Base-by-base conservation (phyloP, 2,797 vertebrate species). In the Novumbra hubbsi region DNA sequence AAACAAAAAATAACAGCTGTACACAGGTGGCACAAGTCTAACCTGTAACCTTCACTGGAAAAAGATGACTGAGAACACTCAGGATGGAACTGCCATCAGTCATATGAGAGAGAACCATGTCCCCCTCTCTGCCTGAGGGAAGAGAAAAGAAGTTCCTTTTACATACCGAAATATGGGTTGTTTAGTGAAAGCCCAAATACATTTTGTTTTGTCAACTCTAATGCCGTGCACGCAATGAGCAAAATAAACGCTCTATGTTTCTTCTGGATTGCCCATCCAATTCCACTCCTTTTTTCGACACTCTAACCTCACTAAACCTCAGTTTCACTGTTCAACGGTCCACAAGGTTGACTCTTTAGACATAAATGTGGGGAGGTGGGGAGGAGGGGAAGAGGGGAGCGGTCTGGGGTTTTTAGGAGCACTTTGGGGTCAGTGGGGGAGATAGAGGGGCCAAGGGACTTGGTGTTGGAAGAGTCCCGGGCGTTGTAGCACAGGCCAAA, bases 401-500 rank as follows among this genome's bases (percentile, higher is more conserved):
- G 63, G 69, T 24, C 65, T 32, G 78, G 41, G 77, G 73, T 74
- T 69, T 71, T 60, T 4, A 65, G 34, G 19, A 75, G 66, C 50
- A 80, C 68, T 82, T 74, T 83, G 83, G 49, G 80, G 84, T 88
- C 81, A 62, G 34, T 38, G 3, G 72, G 79, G 63, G 74, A 64
- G 62, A 38, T 27, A 74, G 68, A 17, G 24, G 49, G 70, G 62
- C 30, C 27, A 15, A 38, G 72, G 70, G 77, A 89, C 83, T 88
- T 88, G 78, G 82, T 84, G 30, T 81, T 88, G 87, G 87, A 88
- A 67, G 64, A 80, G 57, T 65, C 67, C 66, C 30, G 6, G 55
- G 55, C 73, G 67, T 66, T 80, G 21, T 30, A 41, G 70, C 62
- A 34, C 0, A 80, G 83, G 80, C 88, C 88, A 90, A 89, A 90